Percentiles rank a stretch among this genome's conserved stretches.
These are phyloP conservation scores for Lycodopsis pacificus DNA, from an alignment of 2,797 vertebrate species.

Conservation along the genomic window DNA sequence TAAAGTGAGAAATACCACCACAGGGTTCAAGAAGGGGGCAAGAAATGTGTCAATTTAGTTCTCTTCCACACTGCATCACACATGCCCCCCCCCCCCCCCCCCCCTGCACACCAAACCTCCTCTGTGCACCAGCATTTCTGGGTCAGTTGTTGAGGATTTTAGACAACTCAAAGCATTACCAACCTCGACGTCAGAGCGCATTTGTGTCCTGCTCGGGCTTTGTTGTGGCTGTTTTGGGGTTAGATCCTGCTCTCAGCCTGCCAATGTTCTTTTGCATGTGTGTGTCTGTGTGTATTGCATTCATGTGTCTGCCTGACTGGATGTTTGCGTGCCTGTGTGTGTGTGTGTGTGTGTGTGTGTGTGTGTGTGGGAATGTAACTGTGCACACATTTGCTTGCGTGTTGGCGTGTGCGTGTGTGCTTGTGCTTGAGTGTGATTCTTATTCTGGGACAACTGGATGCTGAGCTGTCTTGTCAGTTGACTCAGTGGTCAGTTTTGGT, in stretches of 20 bases:
- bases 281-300: constrained; percentile 47
- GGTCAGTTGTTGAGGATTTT: constrained; percentile 82
- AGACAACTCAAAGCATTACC: constrained; percentile 74
- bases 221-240: constrained; percentile 52
- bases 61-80: constrained; percentile 63
- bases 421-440: constrained; percentile 20
- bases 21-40: constrained; percentile 46
- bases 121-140: constrained; percentile 74
- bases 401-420: constrained; percentile 31
- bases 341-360: constrained; percentile 9
- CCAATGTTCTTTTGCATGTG: constrained; percentile 58
- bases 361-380: constrained; percentile 42
- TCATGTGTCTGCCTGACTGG: constrained; percentile 8
- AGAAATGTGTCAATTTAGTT: constrained; percentile 68
- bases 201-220: constrained; percentile 69
- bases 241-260: constrained; percentile 38
- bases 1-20: constrained; percentile 31
- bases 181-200: constrained; percentile 75
- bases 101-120: constrained; percentile 30
- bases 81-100: constrained; percentile 26
- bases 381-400: constrained; percentile 34
- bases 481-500: constrained; percentile 83
- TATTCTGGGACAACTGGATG: constrained; percentile 67
- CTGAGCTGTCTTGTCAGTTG: constrained; percentile 82
- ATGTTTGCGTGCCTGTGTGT: constrained; percentile 32